These are phyloP conservation scores for Herminia tarsipennalis DNA, from an alignment of 2,888 invertebrate genomes.

Conservation along the genomic window DNA sequence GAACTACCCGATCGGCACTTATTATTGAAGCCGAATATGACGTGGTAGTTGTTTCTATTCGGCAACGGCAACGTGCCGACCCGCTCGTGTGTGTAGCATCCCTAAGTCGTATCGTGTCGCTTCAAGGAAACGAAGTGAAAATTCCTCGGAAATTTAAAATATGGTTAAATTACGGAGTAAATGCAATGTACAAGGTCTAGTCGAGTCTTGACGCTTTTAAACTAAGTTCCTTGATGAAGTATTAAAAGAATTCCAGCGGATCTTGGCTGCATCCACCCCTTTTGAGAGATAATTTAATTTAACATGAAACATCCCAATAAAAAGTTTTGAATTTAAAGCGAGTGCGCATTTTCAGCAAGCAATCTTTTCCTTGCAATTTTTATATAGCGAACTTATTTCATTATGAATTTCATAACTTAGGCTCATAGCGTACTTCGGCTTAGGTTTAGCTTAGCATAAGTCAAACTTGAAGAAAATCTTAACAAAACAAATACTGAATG, in stretches of 20 bases:
- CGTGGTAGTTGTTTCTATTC: no score
- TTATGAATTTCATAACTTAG: neutral
- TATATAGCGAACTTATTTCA: neutral
- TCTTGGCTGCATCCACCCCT: conserved; percentile 1
- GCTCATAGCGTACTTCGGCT: no score
- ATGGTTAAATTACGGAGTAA: conserved; percentile 1
- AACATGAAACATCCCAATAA: neutral
- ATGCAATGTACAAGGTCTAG: neutral
- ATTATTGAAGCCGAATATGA: no score
- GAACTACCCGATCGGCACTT: no score
- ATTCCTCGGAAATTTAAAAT: conserved; percentile 1
- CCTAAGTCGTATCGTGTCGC: no score
- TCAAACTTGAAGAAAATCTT: no score
- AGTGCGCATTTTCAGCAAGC: no score
- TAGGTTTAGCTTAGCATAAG: no score
- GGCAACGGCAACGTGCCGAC: no score
- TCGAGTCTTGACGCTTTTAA: neutral
- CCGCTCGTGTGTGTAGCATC: no score
- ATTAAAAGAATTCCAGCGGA: conserved; percentile 2
- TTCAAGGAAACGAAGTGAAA: neutral
- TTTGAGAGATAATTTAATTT: neutral
- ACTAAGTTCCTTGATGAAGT: conserved; percentile 5
- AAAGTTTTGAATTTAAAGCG: no score
- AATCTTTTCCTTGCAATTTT: neutral
- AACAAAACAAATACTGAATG: no score